Percentiles rank a stretch among this genome's conserved stretches.
These are phyloP conservation scores for Caenorhabditis elegans DNA, from an alignment of 1,140 invertebrate species.

Conservation along the genomic window WBcel235 BX284604.4:8173501-8174000, in stretches of 20 bases:
- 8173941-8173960: too few species aligned
- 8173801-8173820: slow-evolving; percentile 27
- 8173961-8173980: too few species aligned
- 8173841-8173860: background rate
- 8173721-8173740: background rate
- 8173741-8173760: slow-evolving; percentile 4
- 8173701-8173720: background rate
- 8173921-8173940: too few species aligned
- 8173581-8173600: too few species aligned
- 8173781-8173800: background rate
- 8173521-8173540: background rate
- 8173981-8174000: too few species aligned
- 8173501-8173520: too few species aligned
- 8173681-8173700: too few species aligned
- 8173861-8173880: slow-evolving; percentile 4
- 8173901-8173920: too few species aligned
- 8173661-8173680: background rate
- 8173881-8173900: background rate
- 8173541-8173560: background rate
- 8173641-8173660: background rate
- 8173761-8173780: background rate
- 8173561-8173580: too few species aligned
- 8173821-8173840: background rate
- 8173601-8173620: too few species aligned
- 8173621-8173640: background rate